phyloP scores from a whole-genome alignment of 1,140 invertebrate genomes.

The Bombus consobrinus region DNA sequence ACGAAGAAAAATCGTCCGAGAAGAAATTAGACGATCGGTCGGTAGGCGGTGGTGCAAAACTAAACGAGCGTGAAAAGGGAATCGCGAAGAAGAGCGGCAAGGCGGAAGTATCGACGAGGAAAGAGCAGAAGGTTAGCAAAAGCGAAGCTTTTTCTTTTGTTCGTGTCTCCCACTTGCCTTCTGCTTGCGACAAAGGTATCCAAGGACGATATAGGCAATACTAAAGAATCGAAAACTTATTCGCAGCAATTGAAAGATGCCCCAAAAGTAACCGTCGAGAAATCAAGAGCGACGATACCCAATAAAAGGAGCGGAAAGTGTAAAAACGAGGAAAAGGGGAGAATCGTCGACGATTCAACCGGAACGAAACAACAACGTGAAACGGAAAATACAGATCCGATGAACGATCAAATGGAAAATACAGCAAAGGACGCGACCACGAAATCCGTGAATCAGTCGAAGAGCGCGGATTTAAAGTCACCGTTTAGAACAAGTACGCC shows the following conservation, averaged over 20 bases:
- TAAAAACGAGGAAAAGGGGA: background rate
- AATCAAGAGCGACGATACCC: fast-evolving
- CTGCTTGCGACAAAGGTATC: background rate
- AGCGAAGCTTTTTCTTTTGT: too few species aligned
- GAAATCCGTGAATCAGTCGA: background rate
- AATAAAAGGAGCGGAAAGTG: fast-evolving
- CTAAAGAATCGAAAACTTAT: background rate
- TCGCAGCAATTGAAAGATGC: background rate
- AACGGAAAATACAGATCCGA: too few species aligned
- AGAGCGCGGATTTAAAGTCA: fast-evolving
- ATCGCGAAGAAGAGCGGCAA: background rate
- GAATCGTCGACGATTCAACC: too few species aligned
- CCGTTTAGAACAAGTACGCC: background rate
- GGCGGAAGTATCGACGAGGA: background rate
- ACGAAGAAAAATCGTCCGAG: background rate
- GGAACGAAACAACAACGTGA: too few species aligned
- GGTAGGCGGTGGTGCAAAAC: background rate
- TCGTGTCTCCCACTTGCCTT: too few species aligned
- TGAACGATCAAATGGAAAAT: background rate
- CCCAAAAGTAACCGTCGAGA: background rate
- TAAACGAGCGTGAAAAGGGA: background rate
- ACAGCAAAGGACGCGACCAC: fast-evolving
- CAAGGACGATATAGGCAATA: background rate
- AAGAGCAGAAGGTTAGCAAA: too few species aligned
- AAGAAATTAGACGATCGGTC: background rate